Percentiles rank a stretch among this genome's conserved stretches.
Evolutionary conservation across 2,113 vertebrate species (phyloP).

Genomic region (Amia ocellicauda): DNA sequence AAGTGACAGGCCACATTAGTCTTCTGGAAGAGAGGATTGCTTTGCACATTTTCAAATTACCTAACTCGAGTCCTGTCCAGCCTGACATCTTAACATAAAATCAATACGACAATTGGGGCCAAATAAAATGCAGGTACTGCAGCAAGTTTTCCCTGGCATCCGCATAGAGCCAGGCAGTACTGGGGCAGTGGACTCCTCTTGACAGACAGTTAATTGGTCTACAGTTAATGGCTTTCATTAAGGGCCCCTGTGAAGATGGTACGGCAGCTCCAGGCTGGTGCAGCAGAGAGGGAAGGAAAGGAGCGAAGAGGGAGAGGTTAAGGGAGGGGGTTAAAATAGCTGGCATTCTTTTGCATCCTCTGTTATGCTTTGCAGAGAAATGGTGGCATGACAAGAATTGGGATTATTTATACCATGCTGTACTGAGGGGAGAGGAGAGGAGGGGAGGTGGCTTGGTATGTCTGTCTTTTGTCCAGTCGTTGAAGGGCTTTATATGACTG

Average conservation of each 20-base stretch:
- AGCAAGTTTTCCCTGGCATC: slow-evolving; percentile 18
- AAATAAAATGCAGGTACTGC: background rate
- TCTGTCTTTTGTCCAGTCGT: too few species aligned
- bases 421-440: too few species aligned
- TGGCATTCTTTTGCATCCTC: background rate
- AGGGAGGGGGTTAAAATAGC: too few species aligned
- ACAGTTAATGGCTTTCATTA: slow-evolving; percentile 2
- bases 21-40: background rate
- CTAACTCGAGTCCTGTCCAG: background rate
- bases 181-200: slow-evolving; percentile 11
- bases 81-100: background rate
- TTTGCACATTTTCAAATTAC: background rate
- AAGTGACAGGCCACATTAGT: background rate
- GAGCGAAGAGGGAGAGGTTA: too few species aligned
- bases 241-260: background rate
- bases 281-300: background rate
- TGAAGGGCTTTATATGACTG: too few species aligned
- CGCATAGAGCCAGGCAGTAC: slow-evolving; percentile 17
- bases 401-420: too few species aligned
- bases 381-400: background rate
- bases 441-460: too few species aligned
- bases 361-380: background rate
- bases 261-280: background rate
- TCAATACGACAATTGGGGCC: background rate
- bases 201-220: slow-evolving; percentile 12